Conservation (phyloP, 2,113 vertebrate genomes). For the Empidonax traillii region DNA sequence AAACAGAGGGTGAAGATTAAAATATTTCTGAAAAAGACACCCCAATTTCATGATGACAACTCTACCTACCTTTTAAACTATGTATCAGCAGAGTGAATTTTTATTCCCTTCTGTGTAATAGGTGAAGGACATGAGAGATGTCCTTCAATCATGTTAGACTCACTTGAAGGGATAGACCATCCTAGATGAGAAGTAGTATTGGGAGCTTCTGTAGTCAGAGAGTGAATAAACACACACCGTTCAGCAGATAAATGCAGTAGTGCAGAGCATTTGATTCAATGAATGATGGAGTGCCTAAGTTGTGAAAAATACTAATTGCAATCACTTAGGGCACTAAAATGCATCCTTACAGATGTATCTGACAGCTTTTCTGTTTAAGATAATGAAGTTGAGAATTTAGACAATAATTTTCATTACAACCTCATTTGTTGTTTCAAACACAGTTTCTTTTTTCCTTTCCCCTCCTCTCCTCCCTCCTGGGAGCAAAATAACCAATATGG, state of each 20-base stretch:
- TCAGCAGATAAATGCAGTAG: neutral
- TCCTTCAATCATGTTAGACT: fast-evolving
- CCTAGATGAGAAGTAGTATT: neutral
- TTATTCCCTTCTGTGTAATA: neutral
- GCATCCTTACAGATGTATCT: neutral
- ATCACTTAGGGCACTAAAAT: neutral
- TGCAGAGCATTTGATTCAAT: neutral
- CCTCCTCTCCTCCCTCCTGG: neutral
- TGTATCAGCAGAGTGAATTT: neutral
- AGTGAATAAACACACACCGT: neutral
- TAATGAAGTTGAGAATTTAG: neutral
- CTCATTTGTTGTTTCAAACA: neutral
- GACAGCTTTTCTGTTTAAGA: neutral
- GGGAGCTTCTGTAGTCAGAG: neutral
- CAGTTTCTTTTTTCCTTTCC: neutral
- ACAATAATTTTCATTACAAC: neutral
- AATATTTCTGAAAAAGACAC: neutral
- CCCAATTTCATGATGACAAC: neutral
- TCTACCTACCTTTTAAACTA: neutral
- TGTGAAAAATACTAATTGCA: neutral
- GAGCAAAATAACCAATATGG: neutral
- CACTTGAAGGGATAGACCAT: neutral
- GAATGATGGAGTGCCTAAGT: neutral
- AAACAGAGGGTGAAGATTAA: neutral
- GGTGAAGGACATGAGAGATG: neutral